A percentile compares a stretch with the other conserved stretches of the same genome.
Evolutionary conservation across 2,113 vertebrate genomes (phyloP).

Genomic region (Bostrychus sinensis): DNA sequence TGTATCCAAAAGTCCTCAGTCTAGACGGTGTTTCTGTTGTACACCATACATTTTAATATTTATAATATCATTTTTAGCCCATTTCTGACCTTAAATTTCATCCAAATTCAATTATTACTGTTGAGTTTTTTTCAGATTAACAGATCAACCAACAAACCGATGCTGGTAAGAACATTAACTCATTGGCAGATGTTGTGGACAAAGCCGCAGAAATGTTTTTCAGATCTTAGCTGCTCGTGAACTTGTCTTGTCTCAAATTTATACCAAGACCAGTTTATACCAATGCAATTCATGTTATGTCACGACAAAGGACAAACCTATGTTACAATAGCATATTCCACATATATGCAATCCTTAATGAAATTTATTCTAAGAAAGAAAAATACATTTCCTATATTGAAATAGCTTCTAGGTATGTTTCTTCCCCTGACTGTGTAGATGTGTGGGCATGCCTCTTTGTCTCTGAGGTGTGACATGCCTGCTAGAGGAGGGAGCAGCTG

Average conservation of each 20-base stretch:
- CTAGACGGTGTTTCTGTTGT: too few relatives aligned
- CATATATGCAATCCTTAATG: neutral
- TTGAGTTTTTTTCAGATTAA: neutral
- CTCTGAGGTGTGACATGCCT: constrained; percentile 66
- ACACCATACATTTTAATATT: too few relatives aligned
- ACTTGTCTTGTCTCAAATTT: too few relatives aligned
- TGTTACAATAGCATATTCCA: too few relatives aligned
- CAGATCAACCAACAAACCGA: neutral
- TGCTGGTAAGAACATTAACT: too few relatives aligned
- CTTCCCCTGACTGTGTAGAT: constrained; percentile 21
- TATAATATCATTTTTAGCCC: neutral
- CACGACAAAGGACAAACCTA: too few relatives aligned
- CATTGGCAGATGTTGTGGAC: too few relatives aligned
- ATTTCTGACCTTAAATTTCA: neutral
- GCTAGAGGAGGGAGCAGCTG: constrained; percentile 71
- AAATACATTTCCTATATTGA: neutral
- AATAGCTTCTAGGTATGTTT: constrained; percentile 36
- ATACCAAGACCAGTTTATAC: too few relatives aligned
- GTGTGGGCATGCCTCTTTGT: constrained; percentile 57
- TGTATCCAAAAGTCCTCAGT: too few relatives aligned
- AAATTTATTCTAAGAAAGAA: neutral
- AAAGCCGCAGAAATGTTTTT: too few relatives aligned
- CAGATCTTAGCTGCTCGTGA: too few relatives aligned
- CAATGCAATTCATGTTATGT: too few relatives aligned
- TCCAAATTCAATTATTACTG: constrained; percentile 1